Conservation (phyloP, 2,113 vertebrate species). For the Fulica atra region DNA sequence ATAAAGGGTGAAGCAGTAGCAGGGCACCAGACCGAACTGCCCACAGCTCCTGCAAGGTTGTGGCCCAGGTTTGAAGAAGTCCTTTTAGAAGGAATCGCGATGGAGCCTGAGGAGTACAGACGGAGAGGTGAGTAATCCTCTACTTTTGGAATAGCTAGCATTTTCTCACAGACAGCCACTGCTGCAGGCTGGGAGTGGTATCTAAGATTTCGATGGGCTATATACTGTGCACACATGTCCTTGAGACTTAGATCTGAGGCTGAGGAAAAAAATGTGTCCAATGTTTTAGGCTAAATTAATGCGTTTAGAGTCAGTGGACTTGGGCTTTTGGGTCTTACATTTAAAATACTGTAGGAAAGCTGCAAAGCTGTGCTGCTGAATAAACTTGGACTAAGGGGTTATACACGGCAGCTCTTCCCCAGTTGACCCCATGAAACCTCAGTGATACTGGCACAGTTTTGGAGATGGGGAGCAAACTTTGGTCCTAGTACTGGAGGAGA, state of each 20-base stretch:
- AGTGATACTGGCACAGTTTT: neutral
- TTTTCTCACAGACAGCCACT: neutral
- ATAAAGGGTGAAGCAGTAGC: slow-evolving; percentile 56
- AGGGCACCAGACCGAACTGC: neutral
- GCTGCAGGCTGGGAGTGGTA: neutral
- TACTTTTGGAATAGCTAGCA: neutral
- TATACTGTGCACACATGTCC: neutral
- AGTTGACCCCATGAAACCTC: neutral
- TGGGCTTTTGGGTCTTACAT: neutral
- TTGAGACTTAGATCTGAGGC: neutral
- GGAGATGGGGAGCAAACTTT: neutral
- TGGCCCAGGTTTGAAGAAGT: neutral
- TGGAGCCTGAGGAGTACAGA: slow-evolving; percentile 77
- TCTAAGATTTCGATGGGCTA: neutral
- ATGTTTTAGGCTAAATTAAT: neutral
- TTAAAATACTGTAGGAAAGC: neutral
- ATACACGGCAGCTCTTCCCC: neutral
- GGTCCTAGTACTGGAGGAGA: neutral
- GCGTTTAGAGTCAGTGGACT: neutral
- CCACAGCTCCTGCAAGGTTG: neutral
- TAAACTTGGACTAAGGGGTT: neutral
- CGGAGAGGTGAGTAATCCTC: slow-evolving; percentile 71
- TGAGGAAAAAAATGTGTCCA: neutral
- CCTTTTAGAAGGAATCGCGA: neutral
- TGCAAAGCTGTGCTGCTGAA: neutral